Conservation (phyloP, 2,888 invertebrate genomes). For the Drosophila prostipennis region DNA sequence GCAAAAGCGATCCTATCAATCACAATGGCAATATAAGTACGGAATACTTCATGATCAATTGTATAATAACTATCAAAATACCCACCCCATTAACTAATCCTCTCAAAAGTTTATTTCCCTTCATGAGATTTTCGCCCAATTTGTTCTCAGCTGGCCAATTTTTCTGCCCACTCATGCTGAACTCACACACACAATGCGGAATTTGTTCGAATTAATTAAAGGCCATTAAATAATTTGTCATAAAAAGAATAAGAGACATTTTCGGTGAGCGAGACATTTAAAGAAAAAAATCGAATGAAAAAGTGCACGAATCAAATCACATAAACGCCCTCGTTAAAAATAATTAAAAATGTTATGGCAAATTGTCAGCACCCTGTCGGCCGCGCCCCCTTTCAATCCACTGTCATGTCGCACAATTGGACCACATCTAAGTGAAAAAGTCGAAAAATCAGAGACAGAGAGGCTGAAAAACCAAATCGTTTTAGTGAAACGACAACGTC, state of each 20-base stretch:
- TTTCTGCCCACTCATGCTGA: conserved; percentile 63
- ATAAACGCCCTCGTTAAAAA: conserved; percentile 76
- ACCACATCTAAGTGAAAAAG: conserved; percentile 60
- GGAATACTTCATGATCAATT: conserved; percentile 19
- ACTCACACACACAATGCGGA: conserved; percentile 28
- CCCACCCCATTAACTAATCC: conserved; percentile 34
- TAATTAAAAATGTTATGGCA: conserved; percentile 76
- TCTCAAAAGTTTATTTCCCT: conserved; percentile 16
- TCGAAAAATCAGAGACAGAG: conserved; percentile 37
- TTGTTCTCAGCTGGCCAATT: conserved; percentile 24
- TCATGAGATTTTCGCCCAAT: conserved; percentile 25
- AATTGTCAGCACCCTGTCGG: conserved; percentile 72
- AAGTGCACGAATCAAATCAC: conserved; percentile 54
- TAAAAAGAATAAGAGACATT: conserved; percentile 55
- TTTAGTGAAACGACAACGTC: conserved; percentile 71
- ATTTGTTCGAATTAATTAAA: conserved; percentile 66
- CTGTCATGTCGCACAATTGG: conserved; percentile 70
- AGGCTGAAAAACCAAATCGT: conserved; percentile 60
- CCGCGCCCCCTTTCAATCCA: conserved; percentile 9
- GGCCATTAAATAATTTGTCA: conserved; percentile 77
- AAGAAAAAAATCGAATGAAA: conserved; percentile 1
- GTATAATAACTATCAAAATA: conserved; percentile 19
- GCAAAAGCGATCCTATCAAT: background rate
- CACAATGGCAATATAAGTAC: conserved; percentile 1
- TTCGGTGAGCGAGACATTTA: conserved; percentile 33